Conservation (phyloP, 2,113 vertebrate species). For the Theropithecus gelada region DNA sequence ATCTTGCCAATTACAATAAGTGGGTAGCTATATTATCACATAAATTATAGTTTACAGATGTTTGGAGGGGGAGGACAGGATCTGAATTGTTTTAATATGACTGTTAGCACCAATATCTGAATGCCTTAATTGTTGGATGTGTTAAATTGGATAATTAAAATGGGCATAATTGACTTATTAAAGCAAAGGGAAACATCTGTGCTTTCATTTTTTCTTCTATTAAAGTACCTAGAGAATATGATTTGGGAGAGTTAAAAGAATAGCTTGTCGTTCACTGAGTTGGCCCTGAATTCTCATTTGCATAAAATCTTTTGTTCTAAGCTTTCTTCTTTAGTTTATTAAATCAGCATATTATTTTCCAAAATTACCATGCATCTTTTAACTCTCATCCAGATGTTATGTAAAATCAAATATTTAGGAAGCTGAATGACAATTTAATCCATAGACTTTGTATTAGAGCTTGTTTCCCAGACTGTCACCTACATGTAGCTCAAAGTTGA, state of each 20-base stretch:
- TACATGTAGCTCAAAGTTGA: neutral
- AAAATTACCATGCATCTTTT: neutral
- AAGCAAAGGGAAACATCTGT: neutral
- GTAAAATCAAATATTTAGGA: constrained; percentile 14
- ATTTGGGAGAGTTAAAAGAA: constrained; percentile 29
- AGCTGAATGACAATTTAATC: neutral
- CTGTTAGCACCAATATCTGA: neutral
- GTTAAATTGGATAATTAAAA: constrained; percentile 21
- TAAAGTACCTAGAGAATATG: neutral
- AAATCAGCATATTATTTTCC: constrained; percentile 21
- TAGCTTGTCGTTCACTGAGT: neutral
- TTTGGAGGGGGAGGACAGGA: neutral
- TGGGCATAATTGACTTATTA: neutral
- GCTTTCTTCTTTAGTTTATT: constrained; percentile 17
- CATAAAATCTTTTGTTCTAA: constrained; percentile 29
- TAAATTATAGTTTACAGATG: neutral
- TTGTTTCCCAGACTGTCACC: neutral
- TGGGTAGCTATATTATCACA: neutral
- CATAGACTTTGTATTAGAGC: neutral
- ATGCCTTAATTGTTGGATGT: neutral
- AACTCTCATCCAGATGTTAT: neutral
- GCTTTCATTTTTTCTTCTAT: neutral
- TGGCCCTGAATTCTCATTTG: constrained; percentile 4
- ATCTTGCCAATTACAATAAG: neutral
- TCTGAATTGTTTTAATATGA: neutral